phyloP scores from a whole-genome alignment of 2,797 vertebrate species.

The Poecilia picta region DNA sequence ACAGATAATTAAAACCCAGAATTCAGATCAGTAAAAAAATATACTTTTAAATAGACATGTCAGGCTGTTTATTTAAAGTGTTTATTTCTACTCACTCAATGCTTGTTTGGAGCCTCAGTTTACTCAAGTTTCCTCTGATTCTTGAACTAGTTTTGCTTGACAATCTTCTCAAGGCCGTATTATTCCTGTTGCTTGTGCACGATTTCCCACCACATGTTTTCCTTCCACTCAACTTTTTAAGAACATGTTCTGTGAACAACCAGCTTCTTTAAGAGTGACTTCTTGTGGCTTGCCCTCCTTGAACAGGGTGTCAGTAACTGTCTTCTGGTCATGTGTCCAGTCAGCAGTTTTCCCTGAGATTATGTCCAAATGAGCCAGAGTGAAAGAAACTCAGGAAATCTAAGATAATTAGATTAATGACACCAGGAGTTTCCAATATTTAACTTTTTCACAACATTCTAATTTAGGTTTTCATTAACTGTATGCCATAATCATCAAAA shows the following conservation, averaged over 20 bases:
- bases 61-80: not conserved
- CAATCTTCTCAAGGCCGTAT: not conserved
- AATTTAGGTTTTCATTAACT: not conserved
- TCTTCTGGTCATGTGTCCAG: not conserved
- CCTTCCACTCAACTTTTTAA: not conserved
- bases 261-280: not conserved
- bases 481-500: not conserved
- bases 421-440: not conserved
- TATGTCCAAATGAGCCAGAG: not conserved
- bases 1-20: not conserved
- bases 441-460: not conserved
- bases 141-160: not conserved
- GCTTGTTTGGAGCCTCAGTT: not conserved
- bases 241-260: not conserved
- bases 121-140: not conserved
- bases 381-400: not conserved
- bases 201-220: not conserved
- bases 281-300: not conserved
- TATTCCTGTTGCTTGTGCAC: not conserved
- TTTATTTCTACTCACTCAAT: not conserved
- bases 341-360: not conserved
- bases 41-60: not conserved
- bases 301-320: not conserved
- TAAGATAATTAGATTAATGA: not conserved
- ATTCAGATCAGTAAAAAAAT: not conserved